A percentile compares a stretch with the other conserved stretches of the same genome.
phyloP scores from a whole-genome alignment of 1,140 invertebrate species.

The Philaenus spumarius region DNA sequence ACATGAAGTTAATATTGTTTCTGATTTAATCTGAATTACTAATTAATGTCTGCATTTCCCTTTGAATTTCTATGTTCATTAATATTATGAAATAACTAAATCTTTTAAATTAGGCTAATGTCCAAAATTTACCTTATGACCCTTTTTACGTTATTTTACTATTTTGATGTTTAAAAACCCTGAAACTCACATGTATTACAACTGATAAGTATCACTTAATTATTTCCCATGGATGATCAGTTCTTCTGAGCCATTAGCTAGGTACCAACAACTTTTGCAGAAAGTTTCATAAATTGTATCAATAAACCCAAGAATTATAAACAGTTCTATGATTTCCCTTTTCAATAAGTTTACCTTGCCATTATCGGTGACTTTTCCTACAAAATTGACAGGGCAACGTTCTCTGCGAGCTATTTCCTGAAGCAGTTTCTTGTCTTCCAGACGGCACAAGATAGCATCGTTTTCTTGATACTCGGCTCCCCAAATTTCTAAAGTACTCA shows the following conservation, averaged over 20 bases:
- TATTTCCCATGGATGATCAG: too few relatives aligned
- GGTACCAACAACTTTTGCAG: neutral
- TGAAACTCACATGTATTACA: too few relatives aligned
- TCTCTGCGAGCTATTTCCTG: conserved; percentile 74
- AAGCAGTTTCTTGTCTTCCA: conserved; percentile 55
- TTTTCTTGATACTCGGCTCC: conserved; percentile 98
- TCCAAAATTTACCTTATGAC: too few relatives aligned
- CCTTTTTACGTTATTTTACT: too few relatives aligned
- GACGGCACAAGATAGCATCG: conserved; percentile 74
- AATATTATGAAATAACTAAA: too few relatives aligned
- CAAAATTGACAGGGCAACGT: conserved; percentile 87
- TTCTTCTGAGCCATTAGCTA: neutral
- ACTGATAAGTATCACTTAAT: too few relatives aligned
- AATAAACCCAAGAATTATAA: neutral
- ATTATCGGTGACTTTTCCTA: conserved; percentile 84
- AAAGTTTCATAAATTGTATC: neutral
- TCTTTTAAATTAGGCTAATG: too few relatives aligned
- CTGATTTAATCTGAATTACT: too few relatives aligned
- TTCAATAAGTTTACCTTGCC: conserved; percentile 66
- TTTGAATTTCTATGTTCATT: too few relatives aligned
- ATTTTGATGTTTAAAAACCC: too few relatives aligned
- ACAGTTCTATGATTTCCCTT: neutral
- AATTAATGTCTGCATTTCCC: too few relatives aligned
- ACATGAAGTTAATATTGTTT: too few relatives aligned
- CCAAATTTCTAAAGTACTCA: conserved; percentile 91